These are phyloP conservation scores for Melinopterus prodromus DNA, from an alignment of 2,888 invertebrate species.

Conservation along the genomic window DNA sequence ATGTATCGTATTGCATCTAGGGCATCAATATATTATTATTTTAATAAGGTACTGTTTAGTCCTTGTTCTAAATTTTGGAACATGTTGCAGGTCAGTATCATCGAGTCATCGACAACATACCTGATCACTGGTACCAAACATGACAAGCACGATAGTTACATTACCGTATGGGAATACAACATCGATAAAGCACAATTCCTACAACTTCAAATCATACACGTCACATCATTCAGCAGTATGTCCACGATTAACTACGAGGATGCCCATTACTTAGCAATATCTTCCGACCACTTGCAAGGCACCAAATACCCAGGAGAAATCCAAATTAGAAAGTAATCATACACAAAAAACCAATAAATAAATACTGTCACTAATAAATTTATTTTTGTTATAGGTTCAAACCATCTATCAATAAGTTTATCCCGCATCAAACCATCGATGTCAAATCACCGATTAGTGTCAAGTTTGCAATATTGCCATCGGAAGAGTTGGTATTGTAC, in stretches of 20 bases:
- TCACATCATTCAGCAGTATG: slow-evolving; percentile 50
- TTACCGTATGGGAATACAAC: slow-evolving; percentile 52
- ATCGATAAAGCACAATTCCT: slow-evolving; percentile 44
- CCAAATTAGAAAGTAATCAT: slow-evolving; percentile 50
- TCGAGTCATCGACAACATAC: neutral
- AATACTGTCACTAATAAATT: slow-evolving; percentile 11
- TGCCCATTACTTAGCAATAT: slow-evolving; percentile 52
- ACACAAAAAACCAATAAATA: slow-evolving; percentile 26
- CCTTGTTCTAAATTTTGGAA: neutral
- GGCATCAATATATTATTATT: too few species aligned
- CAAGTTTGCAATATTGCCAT: slow-evolving; percentile 57
- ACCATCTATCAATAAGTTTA: slow-evolving; percentile 47
- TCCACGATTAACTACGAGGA: slow-evolving; percentile 47
- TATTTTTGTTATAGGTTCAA: slow-evolving; percentile 47
- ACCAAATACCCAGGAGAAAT: slow-evolving; percentile 52
- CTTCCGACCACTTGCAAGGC: slow-evolving; percentile 51
- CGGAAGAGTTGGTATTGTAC: slow-evolving; percentile 60
- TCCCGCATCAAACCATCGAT: slow-evolving; percentile 57
- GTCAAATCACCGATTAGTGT: slow-evolving; percentile 54
- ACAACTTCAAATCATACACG: slow-evolving; percentile 49
- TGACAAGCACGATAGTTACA: slow-evolving; percentile 40
- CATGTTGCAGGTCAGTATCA: neutral
- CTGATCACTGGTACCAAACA: neutral
- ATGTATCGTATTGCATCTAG: too few species aligned
- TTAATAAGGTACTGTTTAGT: too few species aligned